Percentiles rank a stretch among this genome's conserved stretches.
phyloP scores from a whole-genome alignment of 2,797 vertebrate species.

The Eupleurogrammus muticus region DNA sequence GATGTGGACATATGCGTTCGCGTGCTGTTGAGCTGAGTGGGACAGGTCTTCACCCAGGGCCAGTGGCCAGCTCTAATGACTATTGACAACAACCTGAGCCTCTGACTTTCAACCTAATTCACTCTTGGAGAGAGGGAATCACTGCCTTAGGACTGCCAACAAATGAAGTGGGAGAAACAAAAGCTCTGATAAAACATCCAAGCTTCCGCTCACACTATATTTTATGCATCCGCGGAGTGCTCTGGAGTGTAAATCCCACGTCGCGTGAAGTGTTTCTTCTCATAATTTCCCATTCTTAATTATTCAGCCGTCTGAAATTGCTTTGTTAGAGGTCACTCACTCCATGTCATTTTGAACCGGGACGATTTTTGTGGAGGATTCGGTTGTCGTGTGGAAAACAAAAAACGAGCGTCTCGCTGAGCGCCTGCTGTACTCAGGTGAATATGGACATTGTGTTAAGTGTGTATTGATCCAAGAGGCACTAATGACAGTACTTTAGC shows the following conservation, averaged over 20 bases:
- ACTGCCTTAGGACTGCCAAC: constrained; percentile 69
- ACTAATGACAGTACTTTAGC: constrained; percentile 69
- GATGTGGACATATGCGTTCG: constrained; percentile 54
- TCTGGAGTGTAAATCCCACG: not conserved
- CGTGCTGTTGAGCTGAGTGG: constrained; percentile 54
- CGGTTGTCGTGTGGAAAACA: constrained; percentile 38
- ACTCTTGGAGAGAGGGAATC: constrained; percentile 71
- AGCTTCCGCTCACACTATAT: constrained; percentile 34
- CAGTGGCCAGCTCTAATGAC: constrained; percentile 75
- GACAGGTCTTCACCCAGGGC: constrained; percentile 72
- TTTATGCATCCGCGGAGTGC: constrained; percentile 19
- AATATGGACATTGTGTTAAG: constrained; percentile 70
- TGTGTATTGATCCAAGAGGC: constrained; percentile 72
- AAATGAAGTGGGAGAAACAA: constrained; percentile 67
- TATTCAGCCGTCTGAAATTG: constrained; percentile 34
- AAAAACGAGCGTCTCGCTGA: constrained; percentile 42
- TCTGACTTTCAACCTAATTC: constrained; percentile 82
- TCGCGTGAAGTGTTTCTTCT: constrained; percentile 1
- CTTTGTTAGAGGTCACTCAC: constrained; percentile 21
- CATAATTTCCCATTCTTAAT: constrained; percentile 29
- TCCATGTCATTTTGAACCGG: constrained; percentile 5
- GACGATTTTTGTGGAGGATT: constrained; percentile 32
- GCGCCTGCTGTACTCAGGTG: constrained; percentile 55
- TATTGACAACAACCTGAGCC: constrained; percentile 83
- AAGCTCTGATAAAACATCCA: constrained; percentile 64